phyloP scores from a whole-genome alignment of 2,113 vertebrate genomes.

The Hypocryptadius cinnamomeus region DNA sequence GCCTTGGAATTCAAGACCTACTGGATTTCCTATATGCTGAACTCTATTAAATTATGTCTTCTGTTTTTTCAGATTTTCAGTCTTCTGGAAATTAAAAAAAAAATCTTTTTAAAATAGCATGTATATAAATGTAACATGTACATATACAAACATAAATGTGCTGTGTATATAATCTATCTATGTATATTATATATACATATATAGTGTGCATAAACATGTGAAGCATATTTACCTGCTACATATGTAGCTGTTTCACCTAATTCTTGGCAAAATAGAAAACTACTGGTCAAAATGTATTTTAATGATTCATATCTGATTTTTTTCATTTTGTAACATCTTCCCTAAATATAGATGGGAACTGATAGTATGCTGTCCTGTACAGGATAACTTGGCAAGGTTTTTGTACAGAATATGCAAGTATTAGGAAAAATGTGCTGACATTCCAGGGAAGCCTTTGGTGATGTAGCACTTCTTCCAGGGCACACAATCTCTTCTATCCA shows the following conservation, averaged over 20 bases:
- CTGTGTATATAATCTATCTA: no score
- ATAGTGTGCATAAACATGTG: not conserved
- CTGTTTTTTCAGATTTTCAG: not conserved
- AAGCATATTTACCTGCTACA: not conserved
- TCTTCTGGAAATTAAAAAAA: not conserved
- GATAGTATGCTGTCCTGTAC: not conserved
- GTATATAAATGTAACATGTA: not conserved
- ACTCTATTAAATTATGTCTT: not conserved
- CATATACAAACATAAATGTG: not conserved
- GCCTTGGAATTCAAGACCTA: not conserved
- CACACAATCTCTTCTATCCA: not conserved
- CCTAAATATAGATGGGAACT: not conserved
- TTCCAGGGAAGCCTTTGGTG: not conserved
- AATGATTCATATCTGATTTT: not conserved
- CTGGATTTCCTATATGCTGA: not conserved
- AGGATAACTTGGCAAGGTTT: not conserved
- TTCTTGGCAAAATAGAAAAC: not conserved
- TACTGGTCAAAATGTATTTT: not conserved
- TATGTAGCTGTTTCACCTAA: not conserved
- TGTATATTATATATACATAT: no score
- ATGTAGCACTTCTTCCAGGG: not conserved
- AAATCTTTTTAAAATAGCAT: not conserved
- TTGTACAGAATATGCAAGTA: not conserved
- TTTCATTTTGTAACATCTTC: not conserved
- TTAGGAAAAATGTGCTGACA: not conserved